Evolutionary conservation across 2,797 vertebrate species (phyloP), one percentile per base, ranked within the genome.

Genomic region (Mormyrus proboscirostris): DNA sequence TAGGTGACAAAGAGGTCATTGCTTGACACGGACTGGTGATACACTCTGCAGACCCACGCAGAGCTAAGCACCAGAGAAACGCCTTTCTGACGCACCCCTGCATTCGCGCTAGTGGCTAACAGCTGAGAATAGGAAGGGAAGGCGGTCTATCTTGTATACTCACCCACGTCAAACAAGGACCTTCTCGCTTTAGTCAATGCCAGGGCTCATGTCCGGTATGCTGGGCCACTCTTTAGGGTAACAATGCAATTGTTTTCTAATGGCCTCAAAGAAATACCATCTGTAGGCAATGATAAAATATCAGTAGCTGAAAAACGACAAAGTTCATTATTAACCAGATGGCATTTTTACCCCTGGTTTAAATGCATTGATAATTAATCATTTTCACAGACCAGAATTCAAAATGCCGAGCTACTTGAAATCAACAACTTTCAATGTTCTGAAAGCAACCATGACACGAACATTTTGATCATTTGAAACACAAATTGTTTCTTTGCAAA

Each of bases 261-360:
- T 47, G 79, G 3, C 41, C 14, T 10, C 19, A 44, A 84, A 49
- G 47, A 82, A 51, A 49, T 51, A 86, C 88, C 88, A 86, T 89
- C 88, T 89, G 88, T 53, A 44, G 10, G 25, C 84, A 85, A 47
- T 65, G 25, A 38, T 89, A 59, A 86, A 85, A 65, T 33, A 85
- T 33, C 55, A 51, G n/a, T 22, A 14, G 47, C 82, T 86, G 59
- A 86, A 89, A 85, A 89, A 89, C 69, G 62, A 86, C 57, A 33
- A 57, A 19, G 50, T 38, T 33, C 53, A 87, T 59, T 53, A 87
- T 87, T 55, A 87, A 16, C 51, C 85, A 87, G 85, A 87, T 87
- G 85, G 85, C 53, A 57, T 55, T 57, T 19, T 55, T 87, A 49
- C 41, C 12, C 25, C 51, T 53, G 6, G 14, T 59, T 87, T 59